Conservation (phyloP, 2,888 invertebrate species). For the Hydraecia micacea region DNA sequence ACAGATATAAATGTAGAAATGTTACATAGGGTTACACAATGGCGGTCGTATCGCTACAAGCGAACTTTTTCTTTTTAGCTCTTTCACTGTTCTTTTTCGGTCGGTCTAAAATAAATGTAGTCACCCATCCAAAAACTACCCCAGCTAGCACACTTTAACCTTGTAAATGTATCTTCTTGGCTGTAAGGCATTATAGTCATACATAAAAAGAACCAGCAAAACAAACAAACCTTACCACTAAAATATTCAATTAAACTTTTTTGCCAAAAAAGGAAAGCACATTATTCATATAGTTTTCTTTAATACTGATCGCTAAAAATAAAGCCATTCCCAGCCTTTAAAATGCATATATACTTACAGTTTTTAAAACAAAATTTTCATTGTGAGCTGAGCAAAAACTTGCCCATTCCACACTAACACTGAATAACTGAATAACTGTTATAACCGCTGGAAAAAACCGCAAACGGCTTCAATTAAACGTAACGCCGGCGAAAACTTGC, state of each 20-base stretch:
- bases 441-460: slow-evolving; percentile 61
- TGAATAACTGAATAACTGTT: slow-evolving; percentile 62
- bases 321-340: slow-evolving; percentile 34
- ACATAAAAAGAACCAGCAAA: not conserved
- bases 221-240: not conserved
- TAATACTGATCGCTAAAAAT: slow-evolving; percentile 16
- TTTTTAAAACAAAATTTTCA: slow-evolving; percentile 43
- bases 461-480: slow-evolving; percentile 68
- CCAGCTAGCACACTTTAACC: not conserved
- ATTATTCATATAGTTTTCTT: slow-evolving; percentile 11
- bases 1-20: not conserved
- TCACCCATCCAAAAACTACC: not conserved
- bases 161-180: not conserved
- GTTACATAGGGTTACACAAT: not conserved
- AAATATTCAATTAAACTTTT: slow-evolving; percentile 4
- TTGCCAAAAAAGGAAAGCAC: not conserved
- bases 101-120: not conserved
- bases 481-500: slow-evolving; percentile 61
- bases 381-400: slow-evolving; percentile 55
- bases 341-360: slow-evolving; percentile 55
- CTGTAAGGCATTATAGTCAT: too few relatives aligned
- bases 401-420: slow-evolving; percentile 57
- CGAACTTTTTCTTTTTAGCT: not conserved
- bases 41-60: not conserved
- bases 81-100: too few relatives aligned